A percentile compares a stretch with the other conserved stretches of the same genome.
phyloP scores from a whole-genome alignment of 2,797 vertebrate genomes.

The Falco biarmicus region DNA sequence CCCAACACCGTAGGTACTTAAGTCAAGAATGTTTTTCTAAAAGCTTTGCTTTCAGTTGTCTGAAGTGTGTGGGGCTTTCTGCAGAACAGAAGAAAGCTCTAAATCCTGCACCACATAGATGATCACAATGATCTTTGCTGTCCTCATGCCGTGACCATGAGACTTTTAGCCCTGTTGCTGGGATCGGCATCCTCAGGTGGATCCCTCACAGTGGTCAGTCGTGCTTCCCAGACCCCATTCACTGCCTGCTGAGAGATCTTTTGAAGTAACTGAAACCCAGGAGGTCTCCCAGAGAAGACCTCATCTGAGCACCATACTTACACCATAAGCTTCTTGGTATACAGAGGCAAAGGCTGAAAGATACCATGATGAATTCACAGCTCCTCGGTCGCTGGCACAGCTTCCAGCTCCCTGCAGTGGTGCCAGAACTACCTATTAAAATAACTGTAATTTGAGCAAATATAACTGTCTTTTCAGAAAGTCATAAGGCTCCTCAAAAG shows the following conservation, averaged over 20 bases:
- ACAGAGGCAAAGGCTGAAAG: neutral
- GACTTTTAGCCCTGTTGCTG: neutral
- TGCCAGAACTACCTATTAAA: neutral
- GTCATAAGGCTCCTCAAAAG: neutral
- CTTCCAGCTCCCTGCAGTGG: neutral
- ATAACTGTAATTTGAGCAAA: neutral
- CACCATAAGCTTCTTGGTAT: neutral
- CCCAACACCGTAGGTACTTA: rapidly evolving
- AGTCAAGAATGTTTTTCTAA: neutral
- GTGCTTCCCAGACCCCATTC: neutral
- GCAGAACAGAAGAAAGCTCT: neutral
- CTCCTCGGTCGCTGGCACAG: neutral
- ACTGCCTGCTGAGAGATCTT: neutral
- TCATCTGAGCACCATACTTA: neutral
- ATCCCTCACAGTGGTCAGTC: neutral
- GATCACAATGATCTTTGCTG: neutral
- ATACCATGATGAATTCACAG: neutral
- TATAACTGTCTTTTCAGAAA: neutral
- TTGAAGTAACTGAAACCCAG: neutral
- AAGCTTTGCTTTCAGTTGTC: neutral
- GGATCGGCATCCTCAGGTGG: neutral
- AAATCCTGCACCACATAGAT: neutral
- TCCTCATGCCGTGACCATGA: neutral
- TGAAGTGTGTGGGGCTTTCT: neutral
- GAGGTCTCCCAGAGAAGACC: neutral